A percentile compares a stretch with the other conserved stretches of the same genome.
phyloP scores from a whole-genome alignment of 2,797 vertebrate species.

The Halcyon smyrnensis region DNA sequence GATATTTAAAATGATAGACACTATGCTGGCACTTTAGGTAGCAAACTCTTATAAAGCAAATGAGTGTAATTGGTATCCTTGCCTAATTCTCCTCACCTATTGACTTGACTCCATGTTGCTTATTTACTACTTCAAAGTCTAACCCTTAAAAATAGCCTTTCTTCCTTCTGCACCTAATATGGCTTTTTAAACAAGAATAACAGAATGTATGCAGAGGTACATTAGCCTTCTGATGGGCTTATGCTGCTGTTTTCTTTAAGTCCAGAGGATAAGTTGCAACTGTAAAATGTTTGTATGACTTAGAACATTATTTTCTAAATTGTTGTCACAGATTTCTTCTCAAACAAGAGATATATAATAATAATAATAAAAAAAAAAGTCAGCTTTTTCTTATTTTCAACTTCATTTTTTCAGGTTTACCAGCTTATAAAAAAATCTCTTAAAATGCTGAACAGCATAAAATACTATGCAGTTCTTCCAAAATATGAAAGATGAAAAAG shows the following conservation, averaged over 20 bases:
- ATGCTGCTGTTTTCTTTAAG: conserved; percentile 44
- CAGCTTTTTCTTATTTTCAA: neutral
- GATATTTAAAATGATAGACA: conserved; percentile 27
- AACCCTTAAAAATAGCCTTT: neutral
- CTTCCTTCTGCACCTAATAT: conserved; percentile 4
- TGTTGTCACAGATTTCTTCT: neutral
- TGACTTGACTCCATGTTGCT: conserved; percentile 10
- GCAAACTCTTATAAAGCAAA: neutral
- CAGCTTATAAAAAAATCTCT: neutral
- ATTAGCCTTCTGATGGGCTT: conserved; percentile 24
- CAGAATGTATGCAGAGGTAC: neutral
- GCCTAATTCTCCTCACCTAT: neutral
- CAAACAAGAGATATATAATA: neutral
- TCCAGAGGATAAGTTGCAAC: conserved; percentile 26
- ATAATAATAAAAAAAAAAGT: neutral
- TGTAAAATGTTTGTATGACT: conserved; percentile 37
- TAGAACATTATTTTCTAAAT: conserved; percentile 6
- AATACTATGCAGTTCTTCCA: neutral
- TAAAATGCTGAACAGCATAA: neutral
- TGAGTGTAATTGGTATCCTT: neutral
- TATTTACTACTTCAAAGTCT: conserved; percentile 36
- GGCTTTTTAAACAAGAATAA: conserved; percentile 23
- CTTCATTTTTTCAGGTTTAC: neutral
- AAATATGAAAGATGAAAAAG: neutral
- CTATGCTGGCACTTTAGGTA: conserved; percentile 38